Evolutionary conservation across 1,140 invertebrate species (phyloP), one percentile per base, ranked within the genome.

Genomic region (Pteromalus puparum): DNA sequence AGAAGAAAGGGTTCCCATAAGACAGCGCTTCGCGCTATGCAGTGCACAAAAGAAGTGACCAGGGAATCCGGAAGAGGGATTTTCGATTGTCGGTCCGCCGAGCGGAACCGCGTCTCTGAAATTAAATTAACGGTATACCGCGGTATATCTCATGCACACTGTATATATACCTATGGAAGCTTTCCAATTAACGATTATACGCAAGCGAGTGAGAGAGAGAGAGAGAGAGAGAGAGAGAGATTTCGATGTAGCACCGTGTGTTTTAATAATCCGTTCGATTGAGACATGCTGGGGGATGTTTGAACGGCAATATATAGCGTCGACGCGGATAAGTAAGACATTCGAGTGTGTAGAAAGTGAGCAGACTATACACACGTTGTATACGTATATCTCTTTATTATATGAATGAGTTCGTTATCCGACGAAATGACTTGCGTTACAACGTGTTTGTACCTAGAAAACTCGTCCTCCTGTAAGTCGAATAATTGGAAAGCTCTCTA

Each of bases 111-210:
- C 82, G 75, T 48, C 70, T 84, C 70, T 84, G 72, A 83, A 84
- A 86, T 70, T 83, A 81, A 84, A 61, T 74, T 84, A 84, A 84
- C 83, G 83, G 83, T 75, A 84, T 21, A 46, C 18, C 78, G 18
- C 21, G 4, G 53, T 18, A 53, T 53, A 12, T 53, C 9, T 1
- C 3, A 46, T 46, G 9, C 10, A 46, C 10, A 46, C n/a, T 53
- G 18, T 61, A 61, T 61, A 61, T 61, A 61, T 61, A 61, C 21
- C 53, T n/a, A n/a, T n/a, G 21, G 5, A 5, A 61, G 18, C 53
- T 61, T 61, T 61, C 53, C 53, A 61, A 61, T 61, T 61, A 61
- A 61, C 53, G 53, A 61, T 61, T 61, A n/a, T 6, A 61, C 1
- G n/a, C n/a, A n/a, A n/a, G n/a, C 30, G 30, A 34, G 30, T 34